These are phyloP conservation scores for Phoxinus phoxinus DNA, from an alignment of 2,113 vertebrate genomes.

Conservation along the genomic window DNA sequence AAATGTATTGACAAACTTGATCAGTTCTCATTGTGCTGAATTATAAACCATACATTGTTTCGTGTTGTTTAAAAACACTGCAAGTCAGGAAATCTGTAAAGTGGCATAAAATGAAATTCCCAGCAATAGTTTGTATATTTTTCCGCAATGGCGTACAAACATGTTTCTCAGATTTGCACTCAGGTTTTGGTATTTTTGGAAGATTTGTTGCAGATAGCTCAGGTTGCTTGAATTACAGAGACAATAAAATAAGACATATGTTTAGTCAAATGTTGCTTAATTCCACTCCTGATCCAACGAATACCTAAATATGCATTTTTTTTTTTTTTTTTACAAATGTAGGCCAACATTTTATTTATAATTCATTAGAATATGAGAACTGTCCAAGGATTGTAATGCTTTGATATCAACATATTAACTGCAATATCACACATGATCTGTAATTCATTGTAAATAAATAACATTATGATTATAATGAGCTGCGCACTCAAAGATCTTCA, in stretches of 20 bases:
- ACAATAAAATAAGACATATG: neutral
- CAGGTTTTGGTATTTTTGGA: neutral
- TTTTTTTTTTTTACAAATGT: neutral
- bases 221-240: neutral
- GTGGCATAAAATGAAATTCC: neutral
- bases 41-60: neutral
- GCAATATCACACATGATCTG: neutral
- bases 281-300: neutral
- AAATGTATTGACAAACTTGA: neutral
- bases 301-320: too few species aligned
- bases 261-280: neutral
- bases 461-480: neutral
- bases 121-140: neutral
- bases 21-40: neutral
- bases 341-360: neutral
- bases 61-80: neutral
- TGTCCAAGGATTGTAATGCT: neutral
- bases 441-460: neutral
- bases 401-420: neutral
- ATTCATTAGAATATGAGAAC: neutral
- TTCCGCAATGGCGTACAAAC: neutral
- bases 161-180: neutral
- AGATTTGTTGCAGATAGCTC: neutral
- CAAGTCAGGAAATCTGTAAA: neutral
- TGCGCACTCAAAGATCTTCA: neutral